phyloP scores from a whole-genome alignment of 2,113 vertebrate species.

The Dicrurus megarhynchus region DNA sequence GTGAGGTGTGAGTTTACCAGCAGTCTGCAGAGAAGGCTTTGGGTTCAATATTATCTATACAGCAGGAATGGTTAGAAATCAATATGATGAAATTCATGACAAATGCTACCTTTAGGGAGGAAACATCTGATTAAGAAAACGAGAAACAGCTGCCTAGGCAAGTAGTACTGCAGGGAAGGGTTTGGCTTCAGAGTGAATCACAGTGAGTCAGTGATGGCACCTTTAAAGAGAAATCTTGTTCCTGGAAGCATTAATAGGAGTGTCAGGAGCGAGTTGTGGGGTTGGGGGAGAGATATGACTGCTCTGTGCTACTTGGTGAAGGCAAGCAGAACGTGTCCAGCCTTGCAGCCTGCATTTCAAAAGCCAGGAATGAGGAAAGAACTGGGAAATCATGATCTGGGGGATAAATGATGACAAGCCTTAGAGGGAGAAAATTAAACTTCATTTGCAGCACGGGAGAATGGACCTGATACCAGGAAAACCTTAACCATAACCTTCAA shows the following conservation, averaged over 20 bases:
- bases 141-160: slow-evolving; percentile 1
- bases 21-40: neutral
- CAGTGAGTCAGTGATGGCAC: neutral
- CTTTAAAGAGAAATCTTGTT: neutral
- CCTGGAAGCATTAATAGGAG: neutral
- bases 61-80: slow-evolving; percentile 6
- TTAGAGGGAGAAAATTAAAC: neutral
- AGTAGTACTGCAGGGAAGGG: neutral
- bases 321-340: neutral
- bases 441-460: neutral
- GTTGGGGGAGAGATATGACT: neutral
- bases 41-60: neutral
- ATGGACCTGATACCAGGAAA: neutral
- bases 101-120: slow-evolving; percentile 4
- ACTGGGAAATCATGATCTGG: neutral
- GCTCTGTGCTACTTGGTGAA: neutral
- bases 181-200: neutral
- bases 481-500: neutral
- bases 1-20: neutral
- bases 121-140: slow-evolving; percentile 7
- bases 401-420: neutral
- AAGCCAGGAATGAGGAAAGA: neutral
- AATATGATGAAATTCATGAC: slow-evolving; percentile 18
- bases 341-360: neutral
- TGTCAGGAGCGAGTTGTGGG: neutral